Percentiles rank a stretch among this genome's conserved stretches.
These are phyloP conservation scores for Drosophila seguyi DNA, from an alignment of 1,140 invertebrate genomes.

Conservation along the genomic window DNA sequence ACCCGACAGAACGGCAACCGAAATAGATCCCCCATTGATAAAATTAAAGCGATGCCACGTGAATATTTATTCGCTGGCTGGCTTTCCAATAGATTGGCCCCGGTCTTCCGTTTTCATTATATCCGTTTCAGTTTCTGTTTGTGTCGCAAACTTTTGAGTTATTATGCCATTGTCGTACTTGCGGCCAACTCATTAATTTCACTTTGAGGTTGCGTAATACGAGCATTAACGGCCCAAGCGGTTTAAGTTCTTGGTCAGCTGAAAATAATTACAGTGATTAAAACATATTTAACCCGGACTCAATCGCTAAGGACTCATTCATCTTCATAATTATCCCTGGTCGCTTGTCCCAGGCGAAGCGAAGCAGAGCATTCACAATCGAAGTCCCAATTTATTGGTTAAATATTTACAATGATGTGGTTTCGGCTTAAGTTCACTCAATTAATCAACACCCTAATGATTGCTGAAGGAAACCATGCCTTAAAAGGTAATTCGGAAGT, in stretches of 20 bases:
- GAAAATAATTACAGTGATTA: constrained; percentile 40
- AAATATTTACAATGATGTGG: constrained; percentile 7
- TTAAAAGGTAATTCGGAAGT: background rate
- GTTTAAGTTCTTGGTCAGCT: constrained; percentile 15
- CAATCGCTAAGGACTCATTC: background rate
- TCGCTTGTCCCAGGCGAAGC: constrained; percentile 1
- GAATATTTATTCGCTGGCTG: constrained; percentile 18
- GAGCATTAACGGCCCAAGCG: constrained; percentile 8
- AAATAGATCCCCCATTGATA: constrained; percentile 21
- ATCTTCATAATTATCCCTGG: constrained; percentile 16
- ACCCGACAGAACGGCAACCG: background rate
- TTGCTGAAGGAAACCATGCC: background rate
- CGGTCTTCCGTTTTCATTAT: background rate
- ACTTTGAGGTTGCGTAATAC: constrained; percentile 33
- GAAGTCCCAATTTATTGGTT: constrained; percentile 16
- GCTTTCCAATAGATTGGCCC: background rate
- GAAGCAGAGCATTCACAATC: background rate
- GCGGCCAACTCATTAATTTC: constrained; percentile 28
- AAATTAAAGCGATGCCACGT: constrained; percentile 11
- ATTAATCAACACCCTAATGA: background rate
- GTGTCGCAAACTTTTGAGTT: constrained; percentile 33
- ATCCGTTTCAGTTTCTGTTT: constrained; percentile 17
- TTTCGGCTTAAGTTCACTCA: background rate
- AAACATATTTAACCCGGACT: constrained; percentile 7
- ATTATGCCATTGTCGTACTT: constrained; percentile 16